Evolutionary conservation across 2,888 invertebrate species (phyloP).

Genomic region (Disparrhopalites patrizii): DNA sequence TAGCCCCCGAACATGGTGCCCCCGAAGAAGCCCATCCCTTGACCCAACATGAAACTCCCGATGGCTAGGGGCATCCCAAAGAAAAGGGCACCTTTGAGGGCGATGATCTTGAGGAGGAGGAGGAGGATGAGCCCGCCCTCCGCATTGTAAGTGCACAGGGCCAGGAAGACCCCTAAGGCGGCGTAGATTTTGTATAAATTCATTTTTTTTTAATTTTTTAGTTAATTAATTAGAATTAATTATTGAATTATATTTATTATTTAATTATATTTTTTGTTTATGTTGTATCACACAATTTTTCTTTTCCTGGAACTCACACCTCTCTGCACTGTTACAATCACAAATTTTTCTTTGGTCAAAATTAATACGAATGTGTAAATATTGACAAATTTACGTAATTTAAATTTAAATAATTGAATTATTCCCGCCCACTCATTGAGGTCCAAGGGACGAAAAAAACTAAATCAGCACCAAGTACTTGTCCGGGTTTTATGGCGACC

Average conservation of each 20-base stretch:
- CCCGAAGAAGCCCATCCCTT: conserved; percentile 29
- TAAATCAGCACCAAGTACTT: too few species aligned
- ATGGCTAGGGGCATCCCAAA: conserved; percentile 27
- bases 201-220: conserved; percentile 14
- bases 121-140: conserved; percentile 28
- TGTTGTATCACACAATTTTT: background rate
- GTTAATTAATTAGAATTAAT: background rate
- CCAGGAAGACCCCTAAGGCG: conserved; percentile 14
- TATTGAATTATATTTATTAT: background rate
- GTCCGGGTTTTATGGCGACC: too few species aligned
- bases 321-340: too few species aligned
- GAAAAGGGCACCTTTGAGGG: conserved; percentile 26
- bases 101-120: conserved; percentile 25
- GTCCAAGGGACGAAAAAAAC: too few species aligned
- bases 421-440: too few species aligned
- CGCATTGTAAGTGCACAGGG: conserved; percentile 24
- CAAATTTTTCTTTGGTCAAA: too few species aligned
- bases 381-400: too few species aligned
- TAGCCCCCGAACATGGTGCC: conserved; percentile 23
- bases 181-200: conserved; percentile 26
- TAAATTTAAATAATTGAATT: too few species aligned
- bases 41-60: conserved; percentile 26
- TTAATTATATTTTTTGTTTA: background rate
- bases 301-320: too few species aligned
- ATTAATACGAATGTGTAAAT: too few species aligned